Evolutionary conservation across 2,888 invertebrate genomes (phyloP).

Genomic region (Drosophila gaucha): DNA sequence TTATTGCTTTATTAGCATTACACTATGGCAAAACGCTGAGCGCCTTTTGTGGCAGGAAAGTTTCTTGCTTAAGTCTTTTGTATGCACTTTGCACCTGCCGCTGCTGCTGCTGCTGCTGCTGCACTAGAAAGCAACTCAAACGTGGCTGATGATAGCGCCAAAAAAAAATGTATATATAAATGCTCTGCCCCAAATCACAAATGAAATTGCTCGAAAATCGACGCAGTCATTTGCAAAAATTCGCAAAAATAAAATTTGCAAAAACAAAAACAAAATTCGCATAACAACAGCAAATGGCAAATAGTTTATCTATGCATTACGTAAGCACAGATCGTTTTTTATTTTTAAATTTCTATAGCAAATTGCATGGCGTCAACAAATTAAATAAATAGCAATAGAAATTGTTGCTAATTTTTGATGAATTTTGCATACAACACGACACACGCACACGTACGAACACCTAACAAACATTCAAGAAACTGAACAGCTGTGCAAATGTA

Average conservation of each 20-base stretch:
- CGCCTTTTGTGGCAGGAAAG: slow-evolving; percentile 51
- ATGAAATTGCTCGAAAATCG: slow-evolving; percentile 50
- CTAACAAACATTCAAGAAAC: slow-evolving; percentile 20
- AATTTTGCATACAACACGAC: slow-evolving; percentile 47
- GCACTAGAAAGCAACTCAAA: slow-evolving; percentile 59
- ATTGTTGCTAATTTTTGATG: slow-evolving; percentile 53
- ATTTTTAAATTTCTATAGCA: slow-evolving; percentile 44
- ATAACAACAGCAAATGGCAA: slow-evolving; percentile 36
- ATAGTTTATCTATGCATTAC: slow-evolving; percentile 56
- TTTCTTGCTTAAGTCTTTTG: slow-evolving; percentile 55
- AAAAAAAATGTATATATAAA: slow-evolving; percentile 19
- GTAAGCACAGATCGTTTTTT: slow-evolving; percentile 47
- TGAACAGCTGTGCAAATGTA: slow-evolving; percentile 69
- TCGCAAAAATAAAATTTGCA: slow-evolving; percentile 24
- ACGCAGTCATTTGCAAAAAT: slow-evolving; percentile 51
- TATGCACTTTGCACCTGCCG: slow-evolving; percentile 66
- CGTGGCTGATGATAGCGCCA: slow-evolving; percentile 52
- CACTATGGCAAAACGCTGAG: slow-evolving; percentile 40
- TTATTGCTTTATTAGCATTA: slow-evolving; percentile 71
- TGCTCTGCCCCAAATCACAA: slow-evolving; percentile 42
- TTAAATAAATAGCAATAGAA: slow-evolving; percentile 66
- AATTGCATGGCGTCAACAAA: slow-evolving; percentile 71
- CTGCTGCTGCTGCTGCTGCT: slow-evolving; percentile 6
- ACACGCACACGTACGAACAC: slow-evolving; percentile 4
- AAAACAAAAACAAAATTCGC: slow-evolving; percentile 38